Evolutionary conservation across 64 coral and sea anemone genomes (phyloP), one percentile per base, ranked within the genome.

Genomic region (Cladopsammia gracilis): DNA sequence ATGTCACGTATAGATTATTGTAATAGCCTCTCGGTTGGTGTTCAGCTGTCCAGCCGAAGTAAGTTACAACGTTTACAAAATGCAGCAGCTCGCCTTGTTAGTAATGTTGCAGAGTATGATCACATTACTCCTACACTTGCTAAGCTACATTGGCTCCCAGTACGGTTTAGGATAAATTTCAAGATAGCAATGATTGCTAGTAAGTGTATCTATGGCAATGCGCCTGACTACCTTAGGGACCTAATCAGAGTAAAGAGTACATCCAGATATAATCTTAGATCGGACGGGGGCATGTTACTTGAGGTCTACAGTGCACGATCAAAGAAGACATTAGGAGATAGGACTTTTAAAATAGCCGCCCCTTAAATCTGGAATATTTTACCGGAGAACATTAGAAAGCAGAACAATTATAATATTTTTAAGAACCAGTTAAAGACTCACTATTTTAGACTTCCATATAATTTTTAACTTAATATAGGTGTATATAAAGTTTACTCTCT

Each of bases 31-130:
- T 26, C 70, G 8, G 48, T 66, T 68, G 83, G 83, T 60, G 19
- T 46, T 49, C 24, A 16, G 61, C 83, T 34, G 62, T 69, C 5
- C 58, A 69, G 20, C 44, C 70, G n/a, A 46, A 19, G n/a, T 46
- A 86, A 86, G 47, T 14, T 86, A 86, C 61, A 86, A n/a, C 83
- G 42, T 68, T 25, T 70, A 68, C 83, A 86, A 48, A 86, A 86
- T 65, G 60, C 83, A 47, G 61, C 83, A 25, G 64, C 83, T 45
- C 56, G 83, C 13, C 18, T 86, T 18, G 64, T 86, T 22, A 18
- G 62, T 48, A 44, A 86, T 69, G 64, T 49, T 42, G 26, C 62
- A 49, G 70, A 65, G 42, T 68, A 69, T 86, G 10, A 86, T 26
- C 62, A 67, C 48, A 86, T 86, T 47, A 86, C 58, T 24, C 83